Evolutionary conservation across 2,113 vertebrate species (phyloP), one percentile per base, ranked within the genome.

Genomic region (Dolichotis patagonum): DNA sequence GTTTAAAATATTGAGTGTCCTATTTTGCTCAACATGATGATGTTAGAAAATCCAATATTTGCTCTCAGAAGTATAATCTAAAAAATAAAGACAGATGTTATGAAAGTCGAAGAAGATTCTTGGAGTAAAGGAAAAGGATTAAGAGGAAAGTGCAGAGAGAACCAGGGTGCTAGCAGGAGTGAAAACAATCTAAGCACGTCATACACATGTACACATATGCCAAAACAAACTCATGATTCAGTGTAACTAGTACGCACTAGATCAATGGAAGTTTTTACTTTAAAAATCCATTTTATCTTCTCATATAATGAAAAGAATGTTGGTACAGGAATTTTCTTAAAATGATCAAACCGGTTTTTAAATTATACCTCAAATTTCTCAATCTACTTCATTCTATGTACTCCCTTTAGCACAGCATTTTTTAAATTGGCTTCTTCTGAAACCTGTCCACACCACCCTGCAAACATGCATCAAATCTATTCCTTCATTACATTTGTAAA

Each of bases 391-490:
- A 43, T 87, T 63, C 3, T 28, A 20, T 22, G 35, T 84, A 2
- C 0, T 8, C 10, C 65, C 82, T 3, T 46, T 82, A 58, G 52
- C 9, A 49, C 9, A 52, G 2, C 4, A 52, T 73, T 41, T 2
- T 82, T 73, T 9, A 56, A 11, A 1, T 9, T 85, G 5, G 60
- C 8, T 71, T 87, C 62, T 35, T 67, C 38, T 46, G 5, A 30
- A 56, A 75, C 60, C 10, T 75, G 78, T n/a, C 13, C 32, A 24
- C 0, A 62, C 0, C n/a, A 22, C 0, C 5, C 26, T 20, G 7
- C 4, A 24, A 30, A 16, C 17, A 9, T 52, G 13, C 1, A 52
- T 80, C 1, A 89, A 78, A 83, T 2, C 4, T 30, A 32, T 4
- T 75, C 20, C 11, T 92, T 80, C 2, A 49, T 54, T n/a, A 43